These are phyloP conservation scores for Tenodera sinensis DNA, from an alignment of 2,888 invertebrate genomes.

Conservation along the genomic window DNA sequence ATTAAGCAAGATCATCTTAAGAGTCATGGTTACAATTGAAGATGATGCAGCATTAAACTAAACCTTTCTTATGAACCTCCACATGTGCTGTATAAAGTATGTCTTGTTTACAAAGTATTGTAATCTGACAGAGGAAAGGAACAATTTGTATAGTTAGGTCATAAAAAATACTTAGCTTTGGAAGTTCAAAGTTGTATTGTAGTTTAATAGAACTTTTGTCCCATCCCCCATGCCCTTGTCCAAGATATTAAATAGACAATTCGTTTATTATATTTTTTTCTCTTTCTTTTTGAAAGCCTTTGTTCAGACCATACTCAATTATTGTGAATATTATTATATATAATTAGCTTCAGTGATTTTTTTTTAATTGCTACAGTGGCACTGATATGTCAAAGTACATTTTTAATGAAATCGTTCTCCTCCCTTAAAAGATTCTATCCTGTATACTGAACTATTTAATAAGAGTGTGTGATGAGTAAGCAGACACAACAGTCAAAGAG, in stretches of 20 bases:
- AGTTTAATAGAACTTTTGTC: slow-evolving; percentile 13
- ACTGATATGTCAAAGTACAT: background rate
- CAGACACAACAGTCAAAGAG: background rate
- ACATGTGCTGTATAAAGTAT: slow-evolving; percentile 15
- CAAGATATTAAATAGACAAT: slow-evolving; percentile 15
- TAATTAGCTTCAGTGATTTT: slow-evolving; percentile 7
- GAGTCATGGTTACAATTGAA: background rate
- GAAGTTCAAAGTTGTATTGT: slow-evolving; percentile 27
- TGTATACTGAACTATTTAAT: background rate
- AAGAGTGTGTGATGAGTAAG: background rate
- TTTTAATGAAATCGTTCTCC: slow-evolving; percentile 7
- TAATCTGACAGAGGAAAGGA: slow-evolving; percentile 25
- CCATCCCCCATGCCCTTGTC: slow-evolving; percentile 20
- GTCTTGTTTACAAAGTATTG: slow-evolving; percentile 31
- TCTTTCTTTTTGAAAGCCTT: background rate
- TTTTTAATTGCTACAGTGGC: slow-evolving; percentile 1
- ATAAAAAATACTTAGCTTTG: slow-evolving; percentile 24
- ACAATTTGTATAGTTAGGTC: slow-evolving; percentile 32
- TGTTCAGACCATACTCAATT: slow-evolving; percentile 1
- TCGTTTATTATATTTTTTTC: background rate
- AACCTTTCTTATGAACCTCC: slow-evolving; percentile 7
- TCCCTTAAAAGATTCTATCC: background rate
- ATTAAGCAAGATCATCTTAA: background rate
- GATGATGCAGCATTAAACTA: background rate
- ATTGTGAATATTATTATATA: background rate